Evolutionary conservation across 2,113 vertebrate species (phyloP), one percentile per base, ranked within the genome.

Genomic region (Alligator sinensis): DNA sequence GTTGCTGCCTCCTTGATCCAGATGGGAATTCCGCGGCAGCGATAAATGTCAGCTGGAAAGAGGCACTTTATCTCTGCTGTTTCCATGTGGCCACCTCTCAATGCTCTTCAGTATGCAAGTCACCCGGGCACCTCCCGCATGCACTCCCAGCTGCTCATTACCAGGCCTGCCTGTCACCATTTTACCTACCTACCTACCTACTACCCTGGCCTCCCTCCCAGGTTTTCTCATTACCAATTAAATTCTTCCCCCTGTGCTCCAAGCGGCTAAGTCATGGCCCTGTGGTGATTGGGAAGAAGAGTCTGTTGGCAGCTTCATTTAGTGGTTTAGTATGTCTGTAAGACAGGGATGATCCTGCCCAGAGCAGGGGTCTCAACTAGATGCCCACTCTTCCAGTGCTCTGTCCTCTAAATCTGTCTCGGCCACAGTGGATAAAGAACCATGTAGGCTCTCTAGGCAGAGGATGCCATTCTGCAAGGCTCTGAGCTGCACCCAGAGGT

Each of bases 41-140:
- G 82, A 90, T 88, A 95, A 94, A 96, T 94, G 94, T 95, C 95
- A 96, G 68, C 84, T 94, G 94, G 92, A 96, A 96, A 95, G 24
- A 92, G 90, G 92, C 74, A 85, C 81, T 88, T 89, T 76, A 91
- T 94, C 80, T 90, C 86, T 85, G 57, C 79, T 60, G 0, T 83
- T 84, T 88, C 74, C 80, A 38, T 18, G 34, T 66, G 72, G 72
- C 77, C 47, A 4, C 85, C 92, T 90, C 22, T 63, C 89, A 91
- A 87, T 91, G 87, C 83, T 90, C 61, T 91, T 86, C 57, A 12
- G 66, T 62, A 25, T 25, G 4, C 1, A 15, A 59, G 78, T 76
- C 81, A 78, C 59, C 76, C 91, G 77, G 10, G 68, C 72, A 18
- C 66, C 57, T 88, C 78, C 64, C 54, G 9, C 21, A 22, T 38